These are phyloP conservation scores for Forbesichthys agassizii DNA, from an alignment of 2,113 vertebrate species.

Conservation along the genomic window DNA sequence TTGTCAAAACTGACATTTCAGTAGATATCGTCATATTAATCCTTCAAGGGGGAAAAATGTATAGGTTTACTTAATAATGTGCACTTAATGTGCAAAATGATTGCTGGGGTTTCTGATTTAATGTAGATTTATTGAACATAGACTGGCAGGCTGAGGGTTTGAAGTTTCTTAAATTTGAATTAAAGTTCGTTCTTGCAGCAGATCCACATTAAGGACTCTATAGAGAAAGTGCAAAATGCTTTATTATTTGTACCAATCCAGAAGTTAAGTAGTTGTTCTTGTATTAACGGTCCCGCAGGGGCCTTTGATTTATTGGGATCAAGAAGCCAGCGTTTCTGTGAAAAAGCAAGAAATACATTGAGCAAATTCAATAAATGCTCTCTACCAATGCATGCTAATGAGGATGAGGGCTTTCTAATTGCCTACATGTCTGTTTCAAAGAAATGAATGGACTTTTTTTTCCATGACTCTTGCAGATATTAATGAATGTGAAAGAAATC, in stretches of 20 bases:
- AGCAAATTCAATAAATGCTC: slow-evolving; percentile 56
- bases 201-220: neutral
- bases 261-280: slow-evolving; percentile 3
- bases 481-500: slow-evolving; percentile 93
- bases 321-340: slow-evolving; percentile 33
- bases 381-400: slow-evolving; percentile 59
- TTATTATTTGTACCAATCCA: slow-evolving; percentile 21
- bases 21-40: neutral
- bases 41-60: neutral
- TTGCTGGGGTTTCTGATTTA: neutral
- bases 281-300: slow-evolving; percentile 13
- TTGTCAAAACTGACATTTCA: neutral
- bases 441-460: slow-evolving; percentile 43
- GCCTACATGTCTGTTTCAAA: slow-evolving; percentile 39
- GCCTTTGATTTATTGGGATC: slow-evolving; percentile 54
- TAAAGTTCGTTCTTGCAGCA: neutral
- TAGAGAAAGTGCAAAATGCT: slow-evolving; percentile 11
- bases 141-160: neutral
- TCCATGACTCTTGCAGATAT: slow-evolving; percentile 81
- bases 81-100: neutral
- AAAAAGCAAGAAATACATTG: slow-evolving; percentile 47
- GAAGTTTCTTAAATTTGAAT: neutral
- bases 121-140: neutral
- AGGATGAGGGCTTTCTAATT: slow-evolving; percentile 55
- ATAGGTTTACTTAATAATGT: neutral